Percentiles rank a stretch among this genome's conserved stretches.
Conservation (phyloP, 2,888 invertebrate genomes). For the Coenonympha arcania region DNA sequence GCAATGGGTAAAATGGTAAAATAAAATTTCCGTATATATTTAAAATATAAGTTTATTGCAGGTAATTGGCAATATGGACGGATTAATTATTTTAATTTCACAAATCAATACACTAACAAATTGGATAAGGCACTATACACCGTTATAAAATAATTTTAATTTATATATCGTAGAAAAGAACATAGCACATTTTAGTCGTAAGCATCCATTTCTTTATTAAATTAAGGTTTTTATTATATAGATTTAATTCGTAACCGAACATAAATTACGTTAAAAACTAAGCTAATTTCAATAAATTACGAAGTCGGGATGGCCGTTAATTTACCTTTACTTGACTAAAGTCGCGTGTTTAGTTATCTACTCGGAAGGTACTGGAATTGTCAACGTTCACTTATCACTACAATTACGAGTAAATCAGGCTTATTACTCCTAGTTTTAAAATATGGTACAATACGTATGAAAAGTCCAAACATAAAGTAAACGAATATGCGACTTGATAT, state of each 20-base stretch:
- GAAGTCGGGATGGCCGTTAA: constrained; percentile 73
- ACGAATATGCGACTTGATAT: constrained; percentile 69
- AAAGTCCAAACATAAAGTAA: constrained; percentile 67
- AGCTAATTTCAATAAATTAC: constrained; percentile 70
- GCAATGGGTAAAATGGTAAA: not conserved
- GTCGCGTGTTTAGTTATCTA: constrained; percentile 73
- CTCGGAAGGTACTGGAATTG: constrained; percentile 71
- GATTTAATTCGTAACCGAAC: constrained; percentile 55
- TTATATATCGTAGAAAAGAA: constrained; percentile 42
- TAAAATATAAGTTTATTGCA: constrained; percentile 60
- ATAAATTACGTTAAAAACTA: constrained; percentile 64
- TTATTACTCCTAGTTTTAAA: constrained; percentile 64
- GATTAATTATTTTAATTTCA: constrained; percentile 44
- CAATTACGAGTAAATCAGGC: constrained; percentile 65
- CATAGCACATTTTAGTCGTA: constrained; percentile 54
- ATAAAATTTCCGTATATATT: constrained; percentile 24
- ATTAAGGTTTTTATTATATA: constrained; percentile 64
- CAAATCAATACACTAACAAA: constrained; percentile 41
- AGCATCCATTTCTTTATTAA: constrained; percentile 58
- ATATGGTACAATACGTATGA: constrained; percentile 70
- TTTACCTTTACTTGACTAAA: constrained; percentile 71
- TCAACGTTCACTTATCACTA: constrained; percentile 67
- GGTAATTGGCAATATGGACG: constrained; percentile 62
- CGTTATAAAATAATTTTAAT: constrained; percentile 50
- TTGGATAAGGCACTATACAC: constrained; percentile 56